Percentiles rank a stretch among this genome's conserved stretches.
phyloP scores from a whole-genome alignment of 2,797 vertebrate genomes.

The Momotus momota region DNA sequence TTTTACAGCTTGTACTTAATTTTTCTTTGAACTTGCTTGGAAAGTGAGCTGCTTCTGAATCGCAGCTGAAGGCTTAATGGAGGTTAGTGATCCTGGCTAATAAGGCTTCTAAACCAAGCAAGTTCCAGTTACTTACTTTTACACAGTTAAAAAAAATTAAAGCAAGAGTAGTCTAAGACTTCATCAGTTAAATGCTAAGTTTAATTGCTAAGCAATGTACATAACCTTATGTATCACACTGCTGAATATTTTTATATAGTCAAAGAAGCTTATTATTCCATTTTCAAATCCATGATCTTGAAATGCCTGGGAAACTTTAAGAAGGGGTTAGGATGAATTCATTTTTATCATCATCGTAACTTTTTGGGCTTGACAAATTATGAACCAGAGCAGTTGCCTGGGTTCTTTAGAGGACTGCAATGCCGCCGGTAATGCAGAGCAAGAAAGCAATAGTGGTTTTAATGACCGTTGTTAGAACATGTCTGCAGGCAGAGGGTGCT shows the following conservation, averaged over 20 bases:
- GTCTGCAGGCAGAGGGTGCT: background rate
- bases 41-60: background rate
- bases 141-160: too few relatives aligned
- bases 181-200: too few relatives aligned
- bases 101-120: background rate
- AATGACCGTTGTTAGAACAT: background rate
- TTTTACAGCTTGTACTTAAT: background rate
- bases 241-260: background rate
- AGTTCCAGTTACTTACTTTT: too few relatives aligned
- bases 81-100: background rate
- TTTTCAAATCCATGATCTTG: background rate
- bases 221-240: background rate
- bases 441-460: background rate
- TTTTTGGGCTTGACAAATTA: background rate
- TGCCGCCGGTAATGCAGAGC: background rate
- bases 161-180: too few relatives aligned
- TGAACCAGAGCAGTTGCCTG: background rate
- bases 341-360: background rate
- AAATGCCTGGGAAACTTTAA: background rate
- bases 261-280: background rate
- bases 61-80: background rate
- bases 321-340: background rate
- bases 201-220: too few relatives aligned
- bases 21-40: background rate
- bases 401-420: background rate